Base-by-base conservation (phyloP, 2,888 invertebrate species). In the Coenonympha glycerion region DNA sequence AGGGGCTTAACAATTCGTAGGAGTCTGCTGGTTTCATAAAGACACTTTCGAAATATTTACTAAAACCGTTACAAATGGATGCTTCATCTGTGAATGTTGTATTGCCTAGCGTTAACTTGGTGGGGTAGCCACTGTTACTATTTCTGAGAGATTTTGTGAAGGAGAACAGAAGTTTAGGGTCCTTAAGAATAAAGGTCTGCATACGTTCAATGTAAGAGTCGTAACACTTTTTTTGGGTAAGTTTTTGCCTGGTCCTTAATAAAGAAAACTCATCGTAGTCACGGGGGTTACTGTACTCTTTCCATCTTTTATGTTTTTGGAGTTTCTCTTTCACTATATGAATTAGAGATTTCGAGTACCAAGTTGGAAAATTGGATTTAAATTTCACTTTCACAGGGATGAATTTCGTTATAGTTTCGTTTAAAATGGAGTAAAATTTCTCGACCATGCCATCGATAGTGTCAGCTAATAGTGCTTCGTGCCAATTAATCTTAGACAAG, bases 251-350 rank as follows among this genome's bases (percentile, higher is more conserved):
- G 19, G 39, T 15, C 13, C 40, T 30, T 11, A 40, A 31, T 8
- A 48, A 8, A 1, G 22, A 9, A 34, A 46, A 34, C 9, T 33
- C 28, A 22, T 37, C 26, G 15, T 47, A 47, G 9, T 21, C 21
- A 21, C 21, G 21, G 6, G 39, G 40, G 31, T 48, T 26, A 19
- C 24, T 39, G 13, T 19, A 6, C 2, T 6, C 6, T 40, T 50
- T 50, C 39, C 40, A 45, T 24, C n/a, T 26, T 6, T 13, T 36
- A 19, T 45, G 50, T 4, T 22, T 33, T 30, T 31, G 11, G 3
- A 26, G 31, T 18, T 50, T 50, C 4, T 50, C 46, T 33, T 31
- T 45, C 6, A 50, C 11, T 4, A 50, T 33, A n/a, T 46, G 42
- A 13, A 39, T 46, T 11, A 50, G 26, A 19, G 50, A 15, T 8